Conservation (phyloP, 2,888 invertebrate genomes). For the Germaria angustata region DNA sequence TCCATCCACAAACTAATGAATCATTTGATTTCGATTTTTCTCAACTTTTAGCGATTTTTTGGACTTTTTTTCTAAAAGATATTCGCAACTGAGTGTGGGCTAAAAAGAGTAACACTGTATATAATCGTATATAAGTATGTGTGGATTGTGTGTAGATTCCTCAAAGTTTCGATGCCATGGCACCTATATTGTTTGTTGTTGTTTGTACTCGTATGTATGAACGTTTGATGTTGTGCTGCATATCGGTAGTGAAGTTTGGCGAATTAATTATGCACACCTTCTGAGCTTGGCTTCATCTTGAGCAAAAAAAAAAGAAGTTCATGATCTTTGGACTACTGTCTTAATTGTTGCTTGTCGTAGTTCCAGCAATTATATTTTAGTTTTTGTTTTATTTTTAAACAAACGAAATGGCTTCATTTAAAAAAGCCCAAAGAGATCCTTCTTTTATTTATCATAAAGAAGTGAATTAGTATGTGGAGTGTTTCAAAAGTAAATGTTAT, state of each 20-base stretch:
- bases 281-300: constrained; percentile 63
- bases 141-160: constrained; percentile 30
- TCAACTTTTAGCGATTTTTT: constrained; percentile 44
- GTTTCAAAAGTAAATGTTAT: constrained; percentile 25
- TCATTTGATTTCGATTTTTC: constrained; percentile 72
- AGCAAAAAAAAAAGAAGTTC: constrained; percentile 70
- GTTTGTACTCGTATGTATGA: constrained; percentile 46
- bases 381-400: constrained; percentile 37
- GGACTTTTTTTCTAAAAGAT: background rate
- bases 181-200: constrained; percentile 26
- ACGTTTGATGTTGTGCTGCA: constrained; percentile 66
- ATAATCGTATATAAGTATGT: background rate
- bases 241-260: constrained; percentile 69
- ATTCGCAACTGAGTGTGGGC: constrained; percentile 49
- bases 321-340: constrained; percentile 79
- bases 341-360: constrained; percentile 76
- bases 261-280: constrained; percentile 79
- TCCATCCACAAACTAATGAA: constrained; percentile 77
- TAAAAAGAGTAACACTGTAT: background rate
- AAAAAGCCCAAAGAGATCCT: constrained; percentile 38
- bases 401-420: constrained; percentile 70
- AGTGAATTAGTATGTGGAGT: constrained; percentile 2
- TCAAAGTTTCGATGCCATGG: constrained; percentile 43
- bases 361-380: constrained; percentile 53
- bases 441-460: background rate